These are phyloP conservation scores for Hippopotamyrus pictus DNA, from an alignment of 2,797 vertebrate species.

Conservation along the genomic window DNA sequence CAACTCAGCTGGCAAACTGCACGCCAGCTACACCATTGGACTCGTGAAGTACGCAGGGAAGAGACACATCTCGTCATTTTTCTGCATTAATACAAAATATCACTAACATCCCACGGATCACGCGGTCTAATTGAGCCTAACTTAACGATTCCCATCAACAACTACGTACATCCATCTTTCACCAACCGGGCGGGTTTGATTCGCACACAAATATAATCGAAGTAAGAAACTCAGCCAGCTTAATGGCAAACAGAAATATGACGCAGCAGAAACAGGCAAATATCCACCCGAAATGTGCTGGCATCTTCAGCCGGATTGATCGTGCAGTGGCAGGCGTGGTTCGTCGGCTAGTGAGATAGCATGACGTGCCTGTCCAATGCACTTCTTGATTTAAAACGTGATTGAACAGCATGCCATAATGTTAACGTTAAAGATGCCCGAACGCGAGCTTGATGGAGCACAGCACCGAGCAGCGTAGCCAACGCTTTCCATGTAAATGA, in stretches of 20 bases:
- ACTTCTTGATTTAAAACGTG: background rate
- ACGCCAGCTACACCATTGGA: background rate
- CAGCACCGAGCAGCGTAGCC: background rate
- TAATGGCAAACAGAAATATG: background rate
- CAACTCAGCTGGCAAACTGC: background rate
- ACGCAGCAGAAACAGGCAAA: background rate
- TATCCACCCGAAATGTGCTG: background rate
- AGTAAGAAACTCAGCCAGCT: background rate
- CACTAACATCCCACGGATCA: background rate
- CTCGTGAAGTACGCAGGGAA: background rate
- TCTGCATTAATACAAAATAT: background rate
- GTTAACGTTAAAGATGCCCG: background rate
- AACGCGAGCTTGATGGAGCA: background rate
- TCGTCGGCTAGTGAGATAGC: background rate
- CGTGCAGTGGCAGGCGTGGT: background rate
- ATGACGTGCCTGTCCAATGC: background rate
- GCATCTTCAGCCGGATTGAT: background rate
- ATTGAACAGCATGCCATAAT: background rate
- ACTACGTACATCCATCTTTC: background rate
- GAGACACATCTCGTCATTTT: background rate
- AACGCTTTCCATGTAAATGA: background rate
- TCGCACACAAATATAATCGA: background rate
- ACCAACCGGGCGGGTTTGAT: background rate
- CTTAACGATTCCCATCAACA: background rate
- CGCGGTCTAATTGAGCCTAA: background rate